Percentiles rank a stretch among this genome's conserved stretches.
Evolutionary conservation across 2,797 vertebrate species (phyloP).

Genomic region (Oreochromis mossambicus): DNA sequence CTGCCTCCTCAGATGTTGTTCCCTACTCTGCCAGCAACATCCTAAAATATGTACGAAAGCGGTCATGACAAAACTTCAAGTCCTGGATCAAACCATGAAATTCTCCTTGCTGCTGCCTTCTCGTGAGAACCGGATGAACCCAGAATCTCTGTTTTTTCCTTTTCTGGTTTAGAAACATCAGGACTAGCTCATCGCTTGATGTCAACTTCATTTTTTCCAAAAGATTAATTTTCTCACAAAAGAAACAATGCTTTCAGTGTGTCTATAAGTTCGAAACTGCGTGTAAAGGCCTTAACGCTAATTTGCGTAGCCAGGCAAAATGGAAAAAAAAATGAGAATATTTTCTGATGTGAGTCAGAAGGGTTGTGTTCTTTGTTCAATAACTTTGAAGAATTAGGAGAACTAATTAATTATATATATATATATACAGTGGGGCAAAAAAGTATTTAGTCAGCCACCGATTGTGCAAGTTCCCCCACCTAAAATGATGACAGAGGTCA

Average conservation of each 20-base stretch:
- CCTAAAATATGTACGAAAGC: background rate
- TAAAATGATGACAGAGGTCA: no score
- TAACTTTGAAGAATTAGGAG: no score
- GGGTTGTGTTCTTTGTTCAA: no score
- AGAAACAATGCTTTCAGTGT: background rate
- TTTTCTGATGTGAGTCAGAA: no score
- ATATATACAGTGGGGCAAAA: no score
- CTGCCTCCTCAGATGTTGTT: background rate
- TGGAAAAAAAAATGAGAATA: no score
- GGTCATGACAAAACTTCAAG: background rate
- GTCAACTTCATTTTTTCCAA: background rate
- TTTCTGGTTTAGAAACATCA: background rate
- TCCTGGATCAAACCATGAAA: background rate
- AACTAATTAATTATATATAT: no score
- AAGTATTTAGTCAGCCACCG: no score
- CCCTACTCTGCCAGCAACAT: background rate
- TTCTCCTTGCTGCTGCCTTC: background rate
- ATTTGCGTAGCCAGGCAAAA: background rate
- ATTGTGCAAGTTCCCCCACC: no score
- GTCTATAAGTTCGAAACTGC: background rate
- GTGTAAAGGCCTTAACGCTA: background rate
- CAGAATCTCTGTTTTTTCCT: background rate
- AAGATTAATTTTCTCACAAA: background rate
- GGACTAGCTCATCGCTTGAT: background rate
- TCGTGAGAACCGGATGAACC: background rate